Evolutionary conservation across 2,888 invertebrate genomes (phyloP).

Genomic region (Himalopsyche japonica): DNA sequence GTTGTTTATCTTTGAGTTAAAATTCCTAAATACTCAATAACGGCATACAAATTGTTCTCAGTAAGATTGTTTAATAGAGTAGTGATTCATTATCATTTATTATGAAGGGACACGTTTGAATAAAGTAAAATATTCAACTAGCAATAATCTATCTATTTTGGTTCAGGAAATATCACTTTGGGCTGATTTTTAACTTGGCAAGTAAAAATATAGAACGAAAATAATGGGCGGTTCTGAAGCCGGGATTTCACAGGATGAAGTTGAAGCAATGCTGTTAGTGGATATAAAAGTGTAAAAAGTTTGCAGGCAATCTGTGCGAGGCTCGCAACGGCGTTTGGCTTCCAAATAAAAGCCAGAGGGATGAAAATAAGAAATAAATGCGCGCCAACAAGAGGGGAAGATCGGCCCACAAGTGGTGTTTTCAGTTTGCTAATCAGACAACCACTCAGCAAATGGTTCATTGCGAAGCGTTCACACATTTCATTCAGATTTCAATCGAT

Average conservation of each 20-base stretch:
- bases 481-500: slow-evolving; percentile 20
- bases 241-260: not conserved
- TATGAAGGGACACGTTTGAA: too few species aligned
- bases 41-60: too few species aligned
- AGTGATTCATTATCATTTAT: too few species aligned
- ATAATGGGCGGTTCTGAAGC: not conserved
- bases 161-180: too few species aligned
- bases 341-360: slow-evolving; percentile 41
- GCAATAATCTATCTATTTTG: too few species aligned
- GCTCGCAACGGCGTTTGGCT: slow-evolving; percentile 32
- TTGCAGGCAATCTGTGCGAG: not conserved
- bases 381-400: slow-evolving; percentile 51
- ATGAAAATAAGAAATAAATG: slow-evolving; percentile 61
- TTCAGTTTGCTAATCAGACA: slow-evolving; percentile 67
- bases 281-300: not conserved
- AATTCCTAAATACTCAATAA: too few species aligned
- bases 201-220: not conserved
- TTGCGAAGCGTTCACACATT: slow-evolving; percentile 62
- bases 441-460: slow-evolving; percentile 64
- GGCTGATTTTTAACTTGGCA: too few species aligned
- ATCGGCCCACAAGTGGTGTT: slow-evolving; percentile 62
- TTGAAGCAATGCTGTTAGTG: not conserved
- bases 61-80: too few species aligned
- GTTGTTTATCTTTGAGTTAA: too few species aligned
- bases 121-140: too few species aligned